A percentile compares a stretch with the other conserved stretches of the same genome.
phyloP scores from a whole-genome alignment of 2,797 vertebrate species.

The Capromys pilorides region DNA sequence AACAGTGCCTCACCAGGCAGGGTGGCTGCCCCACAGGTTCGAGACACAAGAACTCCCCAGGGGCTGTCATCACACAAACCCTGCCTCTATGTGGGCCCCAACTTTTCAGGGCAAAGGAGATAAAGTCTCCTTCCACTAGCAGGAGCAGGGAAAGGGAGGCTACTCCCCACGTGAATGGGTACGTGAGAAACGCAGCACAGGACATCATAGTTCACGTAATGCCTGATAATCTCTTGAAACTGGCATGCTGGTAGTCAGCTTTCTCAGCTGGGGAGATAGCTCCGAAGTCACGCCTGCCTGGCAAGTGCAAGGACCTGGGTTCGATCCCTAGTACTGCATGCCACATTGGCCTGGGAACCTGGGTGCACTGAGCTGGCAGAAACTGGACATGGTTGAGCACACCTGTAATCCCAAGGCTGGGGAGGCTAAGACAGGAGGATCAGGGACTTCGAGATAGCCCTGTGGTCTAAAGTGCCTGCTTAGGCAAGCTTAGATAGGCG shows the following conservation, averaged over 20 bases:
- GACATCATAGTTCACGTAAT: neutral
- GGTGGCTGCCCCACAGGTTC: neutral
- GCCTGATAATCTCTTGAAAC: neutral
- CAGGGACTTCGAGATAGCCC: too few relatives aligned
- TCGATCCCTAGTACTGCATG: too few relatives aligned
- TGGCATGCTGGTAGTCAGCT: neutral
- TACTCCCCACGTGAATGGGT: neutral
- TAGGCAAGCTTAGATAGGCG: too few relatives aligned
- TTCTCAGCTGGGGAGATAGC: neutral
- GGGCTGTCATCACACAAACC: neutral
- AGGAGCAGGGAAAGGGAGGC: neutral
- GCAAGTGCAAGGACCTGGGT: too few relatives aligned
- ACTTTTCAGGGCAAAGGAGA: neutral
- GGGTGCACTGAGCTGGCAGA: too few relatives aligned
- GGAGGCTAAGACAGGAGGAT: too few relatives aligned
- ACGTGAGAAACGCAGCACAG: neutral
- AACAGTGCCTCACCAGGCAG: neutral
- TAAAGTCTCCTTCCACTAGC: neutral
- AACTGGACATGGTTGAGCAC: too few relatives aligned
- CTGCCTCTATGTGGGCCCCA: neutral
- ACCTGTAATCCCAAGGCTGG: too few relatives aligned
- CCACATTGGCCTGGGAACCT: too few relatives aligned
- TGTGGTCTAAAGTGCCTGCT: too few relatives aligned
- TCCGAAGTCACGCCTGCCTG: too few relatives aligned
- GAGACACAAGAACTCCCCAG: neutral